Evolutionary conservation across 1,140 invertebrate species (phyloP), one percentile per base, ranked within the genome.

Genomic region (Platyura marginata): DNA sequence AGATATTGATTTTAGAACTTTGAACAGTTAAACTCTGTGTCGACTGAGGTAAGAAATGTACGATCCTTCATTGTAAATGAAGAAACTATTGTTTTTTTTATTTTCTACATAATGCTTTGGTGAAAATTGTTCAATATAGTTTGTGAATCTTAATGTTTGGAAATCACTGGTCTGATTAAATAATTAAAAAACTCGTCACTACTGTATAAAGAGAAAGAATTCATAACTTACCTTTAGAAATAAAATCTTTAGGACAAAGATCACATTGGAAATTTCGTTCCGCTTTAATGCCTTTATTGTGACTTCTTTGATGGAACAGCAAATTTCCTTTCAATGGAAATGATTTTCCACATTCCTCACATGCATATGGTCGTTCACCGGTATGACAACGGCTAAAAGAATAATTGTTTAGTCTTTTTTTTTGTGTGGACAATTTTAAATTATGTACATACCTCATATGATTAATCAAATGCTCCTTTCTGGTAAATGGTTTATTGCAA

Each of bases 171-270:
- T n/a, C n/a, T n/a, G n/a, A n/a, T n/a, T n/a, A n/a, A n/a, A n/a
- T n/a, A n/a, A n/a, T n/a, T n/a, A n/a, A n/a, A n/a, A n/a, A n/a
- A n/a, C n/a, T n/a, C n/a, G n/a, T n/a, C n/a, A n/a, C n/a, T n/a
- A n/a, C n/a, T n/a, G n/a, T n/a, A n/a, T n/a, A n/a, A n/a, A n/a
- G n/a, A n/a, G n/a, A 9, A 41, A 36, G n/a, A 21, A 19, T 32
- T 4, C 6, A 10, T 40, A 33, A 49, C 48, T 55, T 49, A 70
- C 91, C 89, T 69, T 97, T 95, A 59, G 91, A 82, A 63, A 94
- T 81, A 66, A 98, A 98, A 50, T 92, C 86, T 63, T 98, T 98
- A 21, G 86, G 82, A 56, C 94, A 98, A 36, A 96, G 72, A 51
- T 97, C 92, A 61, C 94, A 98, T 21, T 84, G 72, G 64, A 90